A percentile compares a stretch with the other conserved stretches of the same genome.
phyloP scores from a whole-genome alignment of 2,797 vertebrate genomes.

The Lepus townsendii region DNA sequence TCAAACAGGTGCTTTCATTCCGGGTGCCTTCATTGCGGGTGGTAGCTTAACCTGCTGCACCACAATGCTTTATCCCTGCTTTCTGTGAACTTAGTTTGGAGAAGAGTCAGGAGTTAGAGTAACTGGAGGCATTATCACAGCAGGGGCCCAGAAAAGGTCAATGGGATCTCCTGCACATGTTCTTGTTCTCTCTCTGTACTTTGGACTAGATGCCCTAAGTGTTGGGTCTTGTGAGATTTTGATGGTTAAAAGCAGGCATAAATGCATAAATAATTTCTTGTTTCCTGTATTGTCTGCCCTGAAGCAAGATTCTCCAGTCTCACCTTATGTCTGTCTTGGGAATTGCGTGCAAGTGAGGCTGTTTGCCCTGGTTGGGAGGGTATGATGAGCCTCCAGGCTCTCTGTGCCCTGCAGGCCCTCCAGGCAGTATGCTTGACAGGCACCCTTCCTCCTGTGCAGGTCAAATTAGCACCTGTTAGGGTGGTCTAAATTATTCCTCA shows the following conservation, averaged over 20 bases:
- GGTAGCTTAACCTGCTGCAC: no score
- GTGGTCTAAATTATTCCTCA: slow-evolving; percentile 48
- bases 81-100: neutral
- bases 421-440: neutral
- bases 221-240: slow-evolving; percentile 51
- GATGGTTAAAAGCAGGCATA: slow-evolving; percentile 2
- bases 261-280: neutral
- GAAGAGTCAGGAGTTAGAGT: slow-evolving; percentile 31
- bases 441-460: neutral
- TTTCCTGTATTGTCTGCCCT: slow-evolving; percentile 38
- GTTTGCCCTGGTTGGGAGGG: neutral
- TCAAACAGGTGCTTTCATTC: no score
- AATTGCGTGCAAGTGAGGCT: neutral
- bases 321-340: neutral
- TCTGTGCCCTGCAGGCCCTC: neutral
- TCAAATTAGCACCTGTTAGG: slow-evolving; percentile 66
- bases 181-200: neutral
- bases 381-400: neutral
- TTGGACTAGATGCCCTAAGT: neutral
- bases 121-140: neutral
- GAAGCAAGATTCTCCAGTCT: slow-evolving; percentile 30
- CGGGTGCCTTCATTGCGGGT: no score
- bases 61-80: no score
- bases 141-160: neutral
- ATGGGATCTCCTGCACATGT: neutral